These are phyloP conservation scores for Bovichtus variegatus DNA, from an alignment of 2,797 vertebrate species.

Conservation along the genomic window DNA sequence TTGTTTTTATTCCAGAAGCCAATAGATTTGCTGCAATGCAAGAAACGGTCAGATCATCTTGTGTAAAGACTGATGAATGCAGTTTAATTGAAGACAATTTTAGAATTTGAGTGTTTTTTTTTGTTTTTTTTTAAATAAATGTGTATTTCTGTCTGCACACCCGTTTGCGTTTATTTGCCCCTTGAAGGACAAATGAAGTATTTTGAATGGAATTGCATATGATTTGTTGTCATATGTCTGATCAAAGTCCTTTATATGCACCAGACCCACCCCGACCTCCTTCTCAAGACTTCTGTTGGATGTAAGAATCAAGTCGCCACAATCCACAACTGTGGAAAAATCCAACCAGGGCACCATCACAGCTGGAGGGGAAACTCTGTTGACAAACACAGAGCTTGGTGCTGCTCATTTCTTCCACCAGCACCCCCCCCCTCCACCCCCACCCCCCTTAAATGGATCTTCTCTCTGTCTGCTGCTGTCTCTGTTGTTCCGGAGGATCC, in stretches of 20 bases:
- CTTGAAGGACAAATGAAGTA: too few species aligned
- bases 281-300: background rate
- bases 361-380: slow-evolving; percentile 60
- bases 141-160: too few species aligned
- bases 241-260: background rate
- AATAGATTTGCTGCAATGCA: too few species aligned
- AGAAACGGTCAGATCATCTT: too few species aligned
- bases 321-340: slow-evolving; percentile 47
- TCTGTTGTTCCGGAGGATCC: slow-evolving; percentile 45
- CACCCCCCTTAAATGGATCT: slow-evolving; percentile 28
- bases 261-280: background rate
- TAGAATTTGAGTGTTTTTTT: too few species aligned
- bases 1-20: too few species aligned
- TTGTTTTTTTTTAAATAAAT: too few species aligned
- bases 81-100: too few species aligned
- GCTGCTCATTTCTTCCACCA: slow-evolving; percentile 47
- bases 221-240: background rate
- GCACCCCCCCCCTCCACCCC: too few species aligned
- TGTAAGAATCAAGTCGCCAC: background rate
- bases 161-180: too few species aligned
- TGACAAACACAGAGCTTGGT: slow-evolving; percentile 58
- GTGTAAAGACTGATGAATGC: too few species aligned
- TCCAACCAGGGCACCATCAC: background rate
- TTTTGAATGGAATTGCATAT: background rate
- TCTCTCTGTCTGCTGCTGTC: slow-evolving; percentile 43